Percentiles rank a stretch among this genome's conserved stretches.
Conservation (phyloP, 2,888 invertebrate species). For the Calliphora vomitoria region DNA sequence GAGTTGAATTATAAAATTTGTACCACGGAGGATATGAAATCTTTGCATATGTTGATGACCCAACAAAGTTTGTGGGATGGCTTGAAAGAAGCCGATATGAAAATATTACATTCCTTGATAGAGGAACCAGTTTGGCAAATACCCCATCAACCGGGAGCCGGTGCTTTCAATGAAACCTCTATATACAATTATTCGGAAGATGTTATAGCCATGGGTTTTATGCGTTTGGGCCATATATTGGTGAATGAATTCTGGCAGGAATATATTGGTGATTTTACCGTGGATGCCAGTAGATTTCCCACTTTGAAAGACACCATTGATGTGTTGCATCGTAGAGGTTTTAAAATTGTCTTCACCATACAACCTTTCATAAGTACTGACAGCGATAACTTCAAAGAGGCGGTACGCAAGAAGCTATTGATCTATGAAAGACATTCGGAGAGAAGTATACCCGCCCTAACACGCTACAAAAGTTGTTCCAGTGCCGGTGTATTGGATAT, state of each 20-base stretch:
- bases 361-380: conserved; percentile 96
- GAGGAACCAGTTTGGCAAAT: conserved; percentile 96
- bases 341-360: conserved; percentile 94
- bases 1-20: conserved; percentile 94
- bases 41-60: conserved; percentile 90
- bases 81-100: conserved; percentile 90
- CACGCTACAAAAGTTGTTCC: conserved; percentile 91
- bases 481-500: conserved; percentile 95
- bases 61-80: conserved; percentile 94
- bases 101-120: conserved; percentile 90
- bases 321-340: conserved; percentile 92
- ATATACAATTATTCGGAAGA: conserved; percentile 93
- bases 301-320: conserved; percentile 91
- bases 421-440: conserved; percentile 93
- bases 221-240: conserved; percentile 91
- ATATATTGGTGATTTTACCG: conserved; percentile 92
- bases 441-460: conserved; percentile 92
- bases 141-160: conserved; percentile 86
- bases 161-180: conserved; percentile 88
- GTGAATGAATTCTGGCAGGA: conserved; percentile 94
- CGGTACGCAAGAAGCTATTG: conserved; percentile 90
- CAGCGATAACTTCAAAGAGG: conserved; percentile 92
- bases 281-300: conserved; percentile 92
- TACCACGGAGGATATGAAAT: conserved; percentile 91
- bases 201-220: conserved; percentile 91